Base-by-base conservation (phyloP, 2,888 invertebrate species). In the Tenthredo livida region DNA sequence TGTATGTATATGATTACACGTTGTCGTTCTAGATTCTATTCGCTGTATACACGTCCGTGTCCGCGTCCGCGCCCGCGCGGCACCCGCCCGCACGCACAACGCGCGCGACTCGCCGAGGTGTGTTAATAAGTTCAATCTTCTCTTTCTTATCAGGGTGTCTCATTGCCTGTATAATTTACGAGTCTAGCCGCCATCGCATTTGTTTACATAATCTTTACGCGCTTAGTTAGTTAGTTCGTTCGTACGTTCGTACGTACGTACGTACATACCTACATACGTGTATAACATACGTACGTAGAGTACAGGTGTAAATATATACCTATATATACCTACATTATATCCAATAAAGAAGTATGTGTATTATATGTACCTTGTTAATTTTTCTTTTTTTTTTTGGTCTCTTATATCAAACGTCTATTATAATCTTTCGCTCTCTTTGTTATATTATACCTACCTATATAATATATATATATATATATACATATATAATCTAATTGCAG, bases 151-250 rank as follows among this genome's bases (percentile, higher is more conserved):
- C 80, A 37, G 37, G 61, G 37, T 80, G 58, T 80, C 80, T 80
- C 80, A 80, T 58, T 61, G 58, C 80, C 33, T 50, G 37, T 33
- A 61, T 80, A 80, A 80, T 80, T 80, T 80, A 80, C 80, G 61
- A 80, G 17, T 29, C 80, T 21, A 61, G 78, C 58, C 58, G 37
- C 58, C 80, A 37, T 40, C 29, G 37, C 70, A 50, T 78, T 77
- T 77, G 58, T 80, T 80, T 61, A 80, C 80, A 58, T 40, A 80
- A 80, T 80, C 50, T 80, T 61, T 80, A 80, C 61, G 29, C 80
- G 80, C 61, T 37, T 61, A 37, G 37, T 37, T 37, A 7, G 37
- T 37, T 7, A 12, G 21, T 78, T 29, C 15, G 65, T 40, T 37
- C 7, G 37, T 37, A 0, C 21, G 21, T 78, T 29, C 29, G 65